Evolutionary conservation across 2,888 invertebrate genomes (phyloP).

Genomic region (Brachylomia viminalis): DNA sequence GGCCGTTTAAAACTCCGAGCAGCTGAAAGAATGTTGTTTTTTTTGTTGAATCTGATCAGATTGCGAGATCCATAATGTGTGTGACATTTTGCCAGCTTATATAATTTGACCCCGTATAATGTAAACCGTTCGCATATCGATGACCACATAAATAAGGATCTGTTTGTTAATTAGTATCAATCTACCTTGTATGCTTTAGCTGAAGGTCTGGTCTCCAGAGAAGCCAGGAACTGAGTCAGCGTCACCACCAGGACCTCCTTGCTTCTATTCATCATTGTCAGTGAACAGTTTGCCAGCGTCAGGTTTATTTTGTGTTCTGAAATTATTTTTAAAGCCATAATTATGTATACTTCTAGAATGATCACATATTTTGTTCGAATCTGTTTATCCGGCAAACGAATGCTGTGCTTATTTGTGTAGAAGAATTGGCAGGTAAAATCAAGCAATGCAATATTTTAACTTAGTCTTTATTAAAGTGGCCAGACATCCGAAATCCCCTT

Average conservation of each 20-base stretch:
- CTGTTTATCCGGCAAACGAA: neutral
- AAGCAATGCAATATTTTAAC: neutral
- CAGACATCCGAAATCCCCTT: neutral
- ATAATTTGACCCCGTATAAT: too few relatives aligned
- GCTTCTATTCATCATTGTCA: conserved; percentile 92
- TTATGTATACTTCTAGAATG: too few relatives aligned
- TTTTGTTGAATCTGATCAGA: too few relatives aligned
- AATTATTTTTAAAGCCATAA: conserved; percentile 65
- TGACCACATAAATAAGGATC: neutral
- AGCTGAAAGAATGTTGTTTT: too few relatives aligned
- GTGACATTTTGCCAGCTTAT: too few relatives aligned
- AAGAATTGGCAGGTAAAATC: neutral
- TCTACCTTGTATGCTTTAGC: conserved; percentile 92
- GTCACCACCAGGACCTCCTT: conserved; percentile 93
- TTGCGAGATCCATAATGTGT: too few relatives aligned
- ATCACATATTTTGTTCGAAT: neutral
- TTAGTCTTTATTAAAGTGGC: neutral
- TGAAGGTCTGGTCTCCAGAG: conserved; percentile 92
- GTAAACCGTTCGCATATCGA: too few relatives aligned
- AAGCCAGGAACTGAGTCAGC: conserved; percentile 93
- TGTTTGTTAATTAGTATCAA: neutral
- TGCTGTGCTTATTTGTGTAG: neutral
- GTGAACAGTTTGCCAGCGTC: conserved; percentile 93
- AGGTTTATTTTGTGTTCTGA: conserved; percentile 94
- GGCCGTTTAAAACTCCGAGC: too few relatives aligned